phyloP scores from a whole-genome alignment of 2,888 invertebrate species.

The Brachyopa scutellaris region DNA sequence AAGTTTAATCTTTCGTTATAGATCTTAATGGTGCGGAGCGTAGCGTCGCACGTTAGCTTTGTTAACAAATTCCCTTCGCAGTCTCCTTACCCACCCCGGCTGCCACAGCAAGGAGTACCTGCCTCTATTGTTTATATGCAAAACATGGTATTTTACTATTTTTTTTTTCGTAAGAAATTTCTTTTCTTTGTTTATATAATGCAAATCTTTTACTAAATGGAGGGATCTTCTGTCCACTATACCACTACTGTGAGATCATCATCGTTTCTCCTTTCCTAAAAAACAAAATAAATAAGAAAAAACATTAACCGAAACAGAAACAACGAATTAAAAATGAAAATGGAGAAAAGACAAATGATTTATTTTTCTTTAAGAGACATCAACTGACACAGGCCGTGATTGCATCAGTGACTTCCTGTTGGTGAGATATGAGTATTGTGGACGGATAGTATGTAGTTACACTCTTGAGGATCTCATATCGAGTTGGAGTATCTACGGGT shows the following conservation, averaged over 20 bases:
- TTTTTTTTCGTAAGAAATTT: constrained; percentile 49
- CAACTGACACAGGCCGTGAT: constrained; percentile 1
- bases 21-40: constrained; percentile 52
- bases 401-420: constrained; percentile 56
- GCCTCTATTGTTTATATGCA: constrained; percentile 25
- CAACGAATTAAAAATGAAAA: constrained; percentile 27
- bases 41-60: constrained; percentile 12
- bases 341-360: constrained; percentile 55
- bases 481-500: too few species aligned
- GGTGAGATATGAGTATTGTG: constrained; percentile 55
- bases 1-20: constrained; percentile 69
- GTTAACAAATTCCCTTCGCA: too few species aligned
- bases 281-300: not conserved
- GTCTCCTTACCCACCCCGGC: too few species aligned
- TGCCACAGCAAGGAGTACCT: constrained; percentile 4
- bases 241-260: constrained; percentile 49
- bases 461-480: constrained; percentile 8
- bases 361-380: constrained; percentile 40
- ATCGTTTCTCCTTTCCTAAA: constrained; percentile 65
- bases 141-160: constrained; percentile 37
- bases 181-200: constrained; percentile 66
- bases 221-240: constrained; percentile 58
- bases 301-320: too few species aligned
- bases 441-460: not conserved
- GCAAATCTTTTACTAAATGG: constrained; percentile 48